Evolutionary conservation across 2,113 vertebrate species (phyloP).

Genomic region (Silurus glanis): DNA sequence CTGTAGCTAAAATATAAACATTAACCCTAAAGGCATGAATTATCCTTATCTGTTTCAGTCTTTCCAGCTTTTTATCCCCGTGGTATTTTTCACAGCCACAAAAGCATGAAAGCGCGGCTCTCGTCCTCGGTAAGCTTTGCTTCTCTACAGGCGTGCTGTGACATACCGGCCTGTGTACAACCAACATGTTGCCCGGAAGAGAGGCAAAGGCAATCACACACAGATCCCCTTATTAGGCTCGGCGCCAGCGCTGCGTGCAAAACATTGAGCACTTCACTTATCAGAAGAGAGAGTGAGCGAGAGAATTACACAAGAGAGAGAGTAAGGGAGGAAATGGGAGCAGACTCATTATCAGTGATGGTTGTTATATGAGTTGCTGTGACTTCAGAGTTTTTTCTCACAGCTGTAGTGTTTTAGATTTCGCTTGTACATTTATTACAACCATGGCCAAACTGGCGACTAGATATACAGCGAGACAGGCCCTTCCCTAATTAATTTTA

Average conservation of each 20-base stretch:
- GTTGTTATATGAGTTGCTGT: constrained; percentile 67
- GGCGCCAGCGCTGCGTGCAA: constrained; percentile 64
- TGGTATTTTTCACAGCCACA: not conserved
- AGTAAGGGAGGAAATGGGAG: constrained; percentile 36
- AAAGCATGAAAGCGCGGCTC: not conserved
- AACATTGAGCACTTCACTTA: constrained; percentile 59
- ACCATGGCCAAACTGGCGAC: constrained; percentile 57
- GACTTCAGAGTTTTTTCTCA: constrained; percentile 52
- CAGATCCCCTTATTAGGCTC: constrained; percentile 69
- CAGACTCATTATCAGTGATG: constrained; percentile 48
- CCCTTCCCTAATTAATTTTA: not conserved
- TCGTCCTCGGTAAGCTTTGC: constrained; percentile 24
- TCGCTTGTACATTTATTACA: constrained; percentile 60
- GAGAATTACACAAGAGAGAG: constrained; percentile 47
- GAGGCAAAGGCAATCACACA: constrained; percentile 63
- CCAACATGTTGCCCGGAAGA: constrained; percentile 63
- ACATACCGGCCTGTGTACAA: constrained; percentile 59
- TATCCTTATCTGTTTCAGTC: not conserved
- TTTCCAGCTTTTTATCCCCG: too few relatives aligned
- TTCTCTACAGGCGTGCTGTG: constrained; percentile 59
- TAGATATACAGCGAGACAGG: constrained; percentile 39
- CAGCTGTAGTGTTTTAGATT: constrained; percentile 56
- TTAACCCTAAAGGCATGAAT: constrained; percentile 20
- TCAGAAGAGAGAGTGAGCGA: constrained; percentile 51
- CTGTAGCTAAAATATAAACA: constrained; percentile 16